Percentiles rank a stretch among this genome's conserved stretches.
Conservation (phyloP, 1,140 invertebrate genomes). For the Drosophila tristis region DNA sequence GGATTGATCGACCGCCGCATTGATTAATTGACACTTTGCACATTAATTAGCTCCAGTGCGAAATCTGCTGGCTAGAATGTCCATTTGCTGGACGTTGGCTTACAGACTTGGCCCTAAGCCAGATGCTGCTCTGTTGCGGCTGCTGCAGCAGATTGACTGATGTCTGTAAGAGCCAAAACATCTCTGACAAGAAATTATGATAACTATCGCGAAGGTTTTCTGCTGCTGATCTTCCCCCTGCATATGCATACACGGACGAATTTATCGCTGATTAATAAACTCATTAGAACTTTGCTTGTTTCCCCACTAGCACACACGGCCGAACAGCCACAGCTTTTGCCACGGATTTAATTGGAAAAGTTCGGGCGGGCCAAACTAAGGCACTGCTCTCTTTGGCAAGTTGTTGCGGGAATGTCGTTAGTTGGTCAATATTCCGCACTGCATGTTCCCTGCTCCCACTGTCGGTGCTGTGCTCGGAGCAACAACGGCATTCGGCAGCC, state of each 20-base stretch:
- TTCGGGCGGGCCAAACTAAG: slow-evolving; percentile 33
- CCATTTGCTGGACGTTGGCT: slow-evolving; percentile 22
- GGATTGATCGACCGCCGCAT: slow-evolving; percentile 75
- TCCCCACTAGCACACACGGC: slow-evolving; percentile 42
- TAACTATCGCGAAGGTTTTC: slow-evolving; percentile 39
- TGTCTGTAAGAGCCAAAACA: slow-evolving; percentile 2
- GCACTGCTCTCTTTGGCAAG: background rate
- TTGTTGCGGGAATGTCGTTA: slow-evolving; percentile 4
- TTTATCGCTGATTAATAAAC: slow-evolving; percentile 75
- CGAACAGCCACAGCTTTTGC: slow-evolving; percentile 36
- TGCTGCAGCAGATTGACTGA: background rate
- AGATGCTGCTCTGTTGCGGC: slow-evolving; percentile 16
- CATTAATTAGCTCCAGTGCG: slow-evolving; percentile 65
- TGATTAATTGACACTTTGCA: slow-evolving; percentile 82
- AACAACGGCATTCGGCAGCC: background rate
- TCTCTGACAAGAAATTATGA: slow-evolving; percentile 68
- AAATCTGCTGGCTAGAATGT: slow-evolving; percentile 22
- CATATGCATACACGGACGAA: slow-evolving; percentile 42
- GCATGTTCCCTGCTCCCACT: slow-evolving; percentile 9
- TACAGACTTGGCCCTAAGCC: slow-evolving; percentile 42
- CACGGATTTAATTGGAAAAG: slow-evolving; percentile 75
- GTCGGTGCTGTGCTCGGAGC: background rate
- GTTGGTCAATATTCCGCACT: slow-evolving; percentile 38
- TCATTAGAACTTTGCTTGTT: slow-evolving; percentile 75
- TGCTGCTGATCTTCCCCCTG: too few species aligned